Evolutionary conservation across 2,888 invertebrate species (phyloP), one percentile per base, ranked within the genome.

Genomic region (Pardosa pseudoannulata): DNA sequence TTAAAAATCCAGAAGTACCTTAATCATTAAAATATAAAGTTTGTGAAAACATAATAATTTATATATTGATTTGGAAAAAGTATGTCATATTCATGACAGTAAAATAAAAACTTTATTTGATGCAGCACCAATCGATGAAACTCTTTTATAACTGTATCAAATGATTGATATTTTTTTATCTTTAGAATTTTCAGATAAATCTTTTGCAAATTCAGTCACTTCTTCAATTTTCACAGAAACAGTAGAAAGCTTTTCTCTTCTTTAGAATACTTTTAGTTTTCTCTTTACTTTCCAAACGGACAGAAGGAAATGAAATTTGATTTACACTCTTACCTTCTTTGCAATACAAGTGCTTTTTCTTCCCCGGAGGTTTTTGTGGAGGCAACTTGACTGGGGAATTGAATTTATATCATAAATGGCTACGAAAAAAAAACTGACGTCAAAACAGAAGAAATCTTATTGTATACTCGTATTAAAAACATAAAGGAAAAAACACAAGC

Each of bases 201-300:
- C 41, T 46, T 46, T 46, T 46, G 41, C 41, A 46, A 46, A 46
- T 46, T 46, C 41, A 46, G 41, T 46, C 41, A 46, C 41, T 46
- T 46, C 41, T 46, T 46, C 41, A 46, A 46, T 46, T 46, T 46
- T 46, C 41, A 2, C 41, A 46, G 41, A 46, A 46, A 46, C 41
- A 46, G 41, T 46, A 46, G 41, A 16, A 46, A 46, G 16, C 41
- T 9, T 46, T 46, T 46, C 16, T 46, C 6, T 13, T 6, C 41
- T 46, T 46, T 46, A 9, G 41, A 2, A 16, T 46, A 2, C 16
- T 13, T 46, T 46, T 46, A 2, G 9, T 16, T 46, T 46, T 46
- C 16, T 16, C 16, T 46, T 46, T 13, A 46, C 16, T 16, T 46
- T 13, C 41, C 41, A 46, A 46, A 46, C 16, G 41, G 41, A 46